These are phyloP conservation scores for Pherbina coryleti DNA, from an alignment of 2,888 invertebrate species.

Conservation along the genomic window DNA sequence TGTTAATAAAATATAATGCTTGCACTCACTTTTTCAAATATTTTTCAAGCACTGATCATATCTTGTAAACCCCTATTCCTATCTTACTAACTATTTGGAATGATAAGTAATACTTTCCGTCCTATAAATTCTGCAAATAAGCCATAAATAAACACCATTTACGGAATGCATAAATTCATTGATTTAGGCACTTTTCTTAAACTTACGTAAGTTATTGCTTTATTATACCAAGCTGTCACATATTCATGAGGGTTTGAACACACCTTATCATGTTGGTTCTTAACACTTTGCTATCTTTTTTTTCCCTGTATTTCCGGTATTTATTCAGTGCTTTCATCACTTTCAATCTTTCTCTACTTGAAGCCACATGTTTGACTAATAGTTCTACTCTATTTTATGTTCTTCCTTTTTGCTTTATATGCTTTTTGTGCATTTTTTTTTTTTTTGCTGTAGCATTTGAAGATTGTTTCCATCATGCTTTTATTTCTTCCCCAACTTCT, in stretches of 20 bases:
- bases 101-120: too few species aligned
- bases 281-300: background rate
- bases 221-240: constrained; percentile 31
- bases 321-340: background rate
- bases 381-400: constrained; percentile 21
- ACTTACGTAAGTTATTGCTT: constrained; percentile 38
- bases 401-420: background rate
- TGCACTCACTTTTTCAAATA: too few species aligned
- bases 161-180: background rate
- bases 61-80: too few species aligned
- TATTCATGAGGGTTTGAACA: constrained; percentile 4
- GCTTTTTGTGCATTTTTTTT: constrained; percentile 19
- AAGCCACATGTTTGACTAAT: constrained; percentile 14
- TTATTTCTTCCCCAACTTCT: background rate
- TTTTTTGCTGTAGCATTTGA: background rate
- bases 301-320: background rate
- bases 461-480: background rate
- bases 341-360: background rate
- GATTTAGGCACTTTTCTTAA: background rate
- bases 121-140: background rate
- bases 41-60: too few species aligned
- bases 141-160: constrained; percentile 1
- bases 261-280: constrained; percentile 3
- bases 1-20: too few species aligned
- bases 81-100: too few species aligned